Evolutionary conservation across 2,888 invertebrate species (phyloP), one percentile per base, ranked within the genome.

Genomic region (Drymonia ruficornis): DNA sequence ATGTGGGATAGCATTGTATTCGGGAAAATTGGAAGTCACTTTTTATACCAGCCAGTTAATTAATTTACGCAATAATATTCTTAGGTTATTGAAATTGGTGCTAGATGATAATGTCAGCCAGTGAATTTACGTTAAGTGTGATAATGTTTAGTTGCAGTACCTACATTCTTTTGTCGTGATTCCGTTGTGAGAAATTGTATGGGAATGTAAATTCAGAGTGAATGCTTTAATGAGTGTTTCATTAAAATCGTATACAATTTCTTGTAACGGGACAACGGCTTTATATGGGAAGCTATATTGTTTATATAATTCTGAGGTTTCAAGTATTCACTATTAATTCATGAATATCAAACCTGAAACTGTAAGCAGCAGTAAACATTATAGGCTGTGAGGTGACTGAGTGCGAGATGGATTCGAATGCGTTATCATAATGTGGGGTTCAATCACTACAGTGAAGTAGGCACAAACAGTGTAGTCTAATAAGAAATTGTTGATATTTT

Each of bases 391-490:
- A 83, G 78, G 75, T 71, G 77, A 72, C 60, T 66, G 67, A 69
- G 67, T 81, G 81, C 59, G 68, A 68, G 71, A 67, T 60, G 61
- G 66, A 69, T 70, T 59, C 52, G 67, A 72, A 68, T 70, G 72
- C 72, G 55, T 70, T 67, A 65, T 72, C 66, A 76, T 59, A 70
- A 62, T 65, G 67, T 57, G 66, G 68, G 64, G 64, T 66, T 68
- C 59, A 62, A 61, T 60, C 50, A 58, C 62, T 68, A 66, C 76
- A 73, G 74, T 76, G 78, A 76, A 70, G 77, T 81, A 86, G 87
- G 91, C 91, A 91, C 91, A 91, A 91, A 89, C 69, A 81, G 79
- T 81, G 78, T 82, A 84, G 80, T 74, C 59, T 85, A 84, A 83
- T 79, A 67, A 71, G 74, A 84, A 86, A 70, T 81, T 86, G 84